These are phyloP conservation scores for Rhinoraja longicauda DNA, from an alignment of 2,797 vertebrate species.

Conservation along the genomic window DNA sequence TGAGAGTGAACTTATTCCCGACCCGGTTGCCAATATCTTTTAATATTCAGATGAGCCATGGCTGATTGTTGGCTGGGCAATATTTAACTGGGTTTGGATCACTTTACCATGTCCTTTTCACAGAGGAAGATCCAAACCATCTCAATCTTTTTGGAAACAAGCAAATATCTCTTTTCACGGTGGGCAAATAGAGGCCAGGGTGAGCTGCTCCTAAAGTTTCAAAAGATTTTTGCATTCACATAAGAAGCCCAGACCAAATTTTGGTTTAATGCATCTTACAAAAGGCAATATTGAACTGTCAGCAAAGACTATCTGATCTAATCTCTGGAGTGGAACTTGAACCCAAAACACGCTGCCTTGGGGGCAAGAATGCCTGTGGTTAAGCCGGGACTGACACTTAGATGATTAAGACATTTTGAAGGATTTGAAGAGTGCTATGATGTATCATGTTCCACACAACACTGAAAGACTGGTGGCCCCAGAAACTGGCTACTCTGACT, in stretches of 20 bases:
- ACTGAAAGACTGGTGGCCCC: background rate
- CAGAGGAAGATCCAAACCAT: background rate
- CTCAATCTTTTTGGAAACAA: background rate
- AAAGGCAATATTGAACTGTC: background rate
- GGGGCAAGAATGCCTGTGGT: background rate
- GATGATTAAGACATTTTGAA: background rate
- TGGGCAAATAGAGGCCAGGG: background rate
- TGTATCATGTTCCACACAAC: background rate
- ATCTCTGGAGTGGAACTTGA: background rate
- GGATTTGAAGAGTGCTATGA: background rate
- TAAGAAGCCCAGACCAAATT: too few relatives aligned
- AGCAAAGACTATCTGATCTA: background rate
- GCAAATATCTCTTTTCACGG: background rate
- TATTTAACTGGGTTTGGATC: background rate
- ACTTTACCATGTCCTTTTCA: too few relatives aligned
- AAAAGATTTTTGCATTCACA: background rate
- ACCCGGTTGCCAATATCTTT: background rate
- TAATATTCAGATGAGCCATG: background rate
- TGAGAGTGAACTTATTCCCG: background rate
- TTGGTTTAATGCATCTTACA: background rate
- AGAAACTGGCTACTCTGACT: too few relatives aligned
- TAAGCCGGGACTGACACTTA: background rate
- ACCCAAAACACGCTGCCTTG: background rate
- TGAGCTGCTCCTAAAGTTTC: background rate
- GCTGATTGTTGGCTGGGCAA: background rate